Conservation (phyloP, 2,888 invertebrate species). For the Aphidoletes aphidimyza region DNA sequence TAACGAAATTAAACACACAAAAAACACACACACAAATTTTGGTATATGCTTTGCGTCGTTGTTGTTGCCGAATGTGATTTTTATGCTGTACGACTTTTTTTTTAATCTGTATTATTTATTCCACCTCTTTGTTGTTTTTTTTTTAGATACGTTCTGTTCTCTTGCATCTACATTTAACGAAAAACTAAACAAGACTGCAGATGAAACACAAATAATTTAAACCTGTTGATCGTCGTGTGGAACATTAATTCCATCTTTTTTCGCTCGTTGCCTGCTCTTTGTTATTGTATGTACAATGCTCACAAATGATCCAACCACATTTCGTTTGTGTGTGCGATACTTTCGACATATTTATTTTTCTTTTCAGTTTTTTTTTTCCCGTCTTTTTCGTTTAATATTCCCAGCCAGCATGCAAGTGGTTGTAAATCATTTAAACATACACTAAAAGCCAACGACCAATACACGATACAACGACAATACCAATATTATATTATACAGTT, state of each 20-base stretch:
- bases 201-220: constrained; percentile 49
- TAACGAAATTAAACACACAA: too few relatives aligned
- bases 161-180: constrained; percentile 49
- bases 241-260: constrained; percentile 43
- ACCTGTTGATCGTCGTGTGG: constrained; percentile 37
- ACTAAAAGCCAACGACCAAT: not conserved
- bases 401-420: too few relatives aligned
- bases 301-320: not conserved
- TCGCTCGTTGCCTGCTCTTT: not conserved
- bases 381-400: too few relatives aligned
- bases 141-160: constrained; percentile 10
- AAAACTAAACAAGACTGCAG: constrained; percentile 48
- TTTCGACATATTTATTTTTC: not conserved
- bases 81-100: too few relatives aligned
- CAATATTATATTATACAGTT: not conserved
- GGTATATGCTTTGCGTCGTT: not conserved
- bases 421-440: constrained; percentile 10
- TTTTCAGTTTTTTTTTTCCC: too few relatives aligned
- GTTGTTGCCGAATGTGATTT: not conserved
- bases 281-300: constrained; percentile 24
- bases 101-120: not conserved
- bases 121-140: not conserved
- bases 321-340: not conserved
- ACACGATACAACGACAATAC: not conserved
- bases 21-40: not conserved